Percentiles rank a stretch among this genome's conserved stretches.
Evolutionary conservation across 2,888 invertebrate species (phyloP).

Genomic region (Fragum sueziense): DNA sequence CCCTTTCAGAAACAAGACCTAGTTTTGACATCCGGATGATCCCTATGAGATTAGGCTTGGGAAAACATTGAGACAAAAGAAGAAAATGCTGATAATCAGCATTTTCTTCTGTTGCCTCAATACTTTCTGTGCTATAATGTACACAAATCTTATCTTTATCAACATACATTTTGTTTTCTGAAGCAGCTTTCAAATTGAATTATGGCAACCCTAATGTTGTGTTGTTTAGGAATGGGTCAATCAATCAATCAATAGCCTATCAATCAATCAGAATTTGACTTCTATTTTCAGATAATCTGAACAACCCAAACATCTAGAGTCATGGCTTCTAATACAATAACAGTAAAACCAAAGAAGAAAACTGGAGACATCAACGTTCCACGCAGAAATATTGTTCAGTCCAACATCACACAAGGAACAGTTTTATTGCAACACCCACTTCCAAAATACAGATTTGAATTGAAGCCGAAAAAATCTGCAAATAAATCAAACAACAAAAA

Average conservation of each 20-base stretch:
- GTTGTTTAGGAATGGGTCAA: no score
- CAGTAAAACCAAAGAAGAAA: constrained; percentile 40
- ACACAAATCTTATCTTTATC: no score
- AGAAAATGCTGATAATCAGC: neutral
- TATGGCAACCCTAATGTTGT: no score
- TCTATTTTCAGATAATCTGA: neutral
- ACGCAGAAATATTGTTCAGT: constrained; percentile 13
- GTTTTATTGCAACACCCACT: constrained; percentile 70
- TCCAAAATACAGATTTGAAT: constrained; percentile 73
- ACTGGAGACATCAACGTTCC: constrained; percentile 19
- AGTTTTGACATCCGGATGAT: no score
- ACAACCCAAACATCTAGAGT: neutral
- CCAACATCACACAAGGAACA: constrained; percentile 55
- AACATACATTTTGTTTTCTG: no score
- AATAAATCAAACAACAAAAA: neutral
- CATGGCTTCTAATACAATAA: constrained; percentile 55
- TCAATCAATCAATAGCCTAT: neutral
- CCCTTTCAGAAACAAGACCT: no score
- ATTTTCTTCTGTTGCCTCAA: neutral
- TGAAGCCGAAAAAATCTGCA: constrained; percentile 58
- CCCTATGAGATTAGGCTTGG: no score
- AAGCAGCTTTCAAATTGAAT: no score
- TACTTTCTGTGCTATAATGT: neutral
- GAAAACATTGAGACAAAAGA: neutral
- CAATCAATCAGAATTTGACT: no score